Base-by-base conservation (phyloP, 2,888 invertebrate species). In the Phortica okadai region DNA sequence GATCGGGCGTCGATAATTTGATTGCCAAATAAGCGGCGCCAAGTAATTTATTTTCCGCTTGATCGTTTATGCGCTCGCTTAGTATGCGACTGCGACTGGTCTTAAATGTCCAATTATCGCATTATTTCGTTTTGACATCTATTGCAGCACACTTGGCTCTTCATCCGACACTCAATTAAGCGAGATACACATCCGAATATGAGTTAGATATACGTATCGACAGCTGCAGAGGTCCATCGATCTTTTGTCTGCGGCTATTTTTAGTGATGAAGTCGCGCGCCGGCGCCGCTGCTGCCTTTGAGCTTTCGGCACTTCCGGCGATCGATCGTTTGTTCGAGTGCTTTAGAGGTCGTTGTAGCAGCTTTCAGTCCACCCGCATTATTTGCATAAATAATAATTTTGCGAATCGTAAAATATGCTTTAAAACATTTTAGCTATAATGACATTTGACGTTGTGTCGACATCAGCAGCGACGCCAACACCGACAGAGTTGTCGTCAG, bases 301-400 rank as follows among this genome's bases (percentile, higher is more conserved):
- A 59, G 67, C 67, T 41, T 16, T 33, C 66, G 41, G 74, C 77
- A 88, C 88, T 85, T 85, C 85, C 85, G 85, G 85, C 85, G 82
- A 75, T 76, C 74, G 74, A 77, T 33, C 59, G 33, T 59, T 73
- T 6, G 42, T n/a, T 74, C 66, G 77, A 2, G 10, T 16, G 69
- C 44, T 45, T 66, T 70, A 82, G 85, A 86, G 86, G 89, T 81
- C 89, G 44, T 6, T 14, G n/a, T 21, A 2, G 16, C 33, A 6
- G 62, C 62, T 66, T 5, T 66, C 33, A 79, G 77, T 82, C 86
- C 86, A 89, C 86, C 86, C 86, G 89, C 89, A 87, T 77, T 78
- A 89, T 88, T 88, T 77, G 88, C 89, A 89, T 87, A 88, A 83
- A 86, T 88, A 83, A 81, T 79, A 88, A 86, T 88, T 89, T 89